Percentiles rank a stretch among this genome's conserved stretches.
These are phyloP conservation scores for Phoxinus phoxinus DNA, from an alignment of 2,113 vertebrate species.

Conservation along the genomic window DNA sequence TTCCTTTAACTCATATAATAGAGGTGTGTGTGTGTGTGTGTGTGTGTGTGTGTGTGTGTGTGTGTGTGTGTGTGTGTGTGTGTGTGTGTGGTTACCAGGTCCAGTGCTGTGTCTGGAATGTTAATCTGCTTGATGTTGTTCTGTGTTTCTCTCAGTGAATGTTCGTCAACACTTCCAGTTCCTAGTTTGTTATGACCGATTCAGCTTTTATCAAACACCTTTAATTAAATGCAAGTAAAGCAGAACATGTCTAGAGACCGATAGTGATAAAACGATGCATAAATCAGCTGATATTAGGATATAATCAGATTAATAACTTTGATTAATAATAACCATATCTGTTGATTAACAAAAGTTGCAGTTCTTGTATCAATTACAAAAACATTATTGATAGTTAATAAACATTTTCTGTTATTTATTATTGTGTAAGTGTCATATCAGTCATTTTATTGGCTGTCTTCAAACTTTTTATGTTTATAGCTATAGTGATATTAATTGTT, in stretches of 20 bases:
- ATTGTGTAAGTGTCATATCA: background rate
- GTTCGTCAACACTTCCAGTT: background rate
- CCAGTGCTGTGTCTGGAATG: conserved; percentile 10
- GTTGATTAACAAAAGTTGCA: background rate
- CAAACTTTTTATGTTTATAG: no score
- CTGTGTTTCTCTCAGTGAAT: background rate
- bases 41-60: background rate
- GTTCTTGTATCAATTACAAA: background rate
- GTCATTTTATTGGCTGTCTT: no score
- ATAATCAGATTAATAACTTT: background rate
- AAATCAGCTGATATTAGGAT: background rate
- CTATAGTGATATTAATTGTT: no score
- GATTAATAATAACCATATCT: no score
- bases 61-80: background rate
- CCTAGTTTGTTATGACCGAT: background rate
- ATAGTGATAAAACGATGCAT: background rate
- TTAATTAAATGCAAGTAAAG: background rate
- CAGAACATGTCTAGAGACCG: background rate
- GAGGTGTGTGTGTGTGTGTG: background rate
- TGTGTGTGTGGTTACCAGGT: conserved; percentile 4
- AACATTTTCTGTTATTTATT: background rate
- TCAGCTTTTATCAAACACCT: background rate
- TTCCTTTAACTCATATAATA: background rate
- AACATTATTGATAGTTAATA: background rate
- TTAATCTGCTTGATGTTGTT: conserved; percentile 9